Evolutionary conservation across 2,113 vertebrate species (phyloP).

Genomic region (Muntiacus muntjak): DNA sequence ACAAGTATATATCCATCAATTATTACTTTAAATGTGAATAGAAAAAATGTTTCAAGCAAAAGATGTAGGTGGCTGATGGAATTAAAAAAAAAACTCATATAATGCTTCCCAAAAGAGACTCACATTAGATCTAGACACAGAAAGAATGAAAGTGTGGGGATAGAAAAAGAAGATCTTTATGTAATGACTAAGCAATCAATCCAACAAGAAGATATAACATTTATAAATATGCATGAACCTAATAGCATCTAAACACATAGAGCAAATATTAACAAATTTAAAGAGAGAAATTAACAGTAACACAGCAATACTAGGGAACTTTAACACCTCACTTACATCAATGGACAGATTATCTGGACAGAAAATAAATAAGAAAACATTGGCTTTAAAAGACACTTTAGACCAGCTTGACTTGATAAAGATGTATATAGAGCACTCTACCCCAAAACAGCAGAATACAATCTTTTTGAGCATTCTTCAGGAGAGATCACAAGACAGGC

Average conservation of each 20-base stretch:
- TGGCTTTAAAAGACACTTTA: not conserved
- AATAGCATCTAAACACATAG: not conserved
- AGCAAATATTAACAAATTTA: not conserved
- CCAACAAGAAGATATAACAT: not conserved
- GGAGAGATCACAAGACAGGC: not conserved
- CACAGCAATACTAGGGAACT: not conserved
- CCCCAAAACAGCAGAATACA: not conserved
- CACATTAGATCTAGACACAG: not conserved
- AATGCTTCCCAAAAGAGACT: not conserved
- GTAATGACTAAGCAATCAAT: not conserved
- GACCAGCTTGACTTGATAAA: not conserved
- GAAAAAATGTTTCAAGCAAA: not conserved
- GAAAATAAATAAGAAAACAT: not conserved
- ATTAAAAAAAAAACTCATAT: not conserved
- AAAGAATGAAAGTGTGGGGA: not conserved
- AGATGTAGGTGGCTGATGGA: not conserved
- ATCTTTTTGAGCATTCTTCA: not conserved
- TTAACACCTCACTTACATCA: not conserved
- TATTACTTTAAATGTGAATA: not conserved
- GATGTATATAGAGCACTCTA: not conserved
- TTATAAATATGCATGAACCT: not conserved
- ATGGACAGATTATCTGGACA: not conserved
- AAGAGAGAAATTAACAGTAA: not conserved
- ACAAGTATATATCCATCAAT: not conserved
- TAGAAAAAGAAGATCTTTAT: not conserved